Base-by-base conservation (phyloP, 2,888 invertebrate species). In the Leuctra nigra region DNA sequence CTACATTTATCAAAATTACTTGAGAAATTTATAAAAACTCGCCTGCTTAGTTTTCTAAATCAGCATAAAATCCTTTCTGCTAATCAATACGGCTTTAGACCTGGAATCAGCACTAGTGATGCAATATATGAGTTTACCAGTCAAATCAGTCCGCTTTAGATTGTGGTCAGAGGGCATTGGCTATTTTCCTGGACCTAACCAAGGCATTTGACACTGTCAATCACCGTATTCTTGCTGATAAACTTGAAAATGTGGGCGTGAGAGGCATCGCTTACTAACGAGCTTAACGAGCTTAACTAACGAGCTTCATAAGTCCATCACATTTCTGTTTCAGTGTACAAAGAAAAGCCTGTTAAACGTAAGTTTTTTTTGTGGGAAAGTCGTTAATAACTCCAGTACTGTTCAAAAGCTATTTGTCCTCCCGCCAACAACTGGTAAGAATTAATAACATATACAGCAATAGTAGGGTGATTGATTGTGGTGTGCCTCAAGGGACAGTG, bases 131-230 rank as follows among this genome's bases (percentile, higher is more conserved):
- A 55, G 11, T 25, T 58, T 2, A 38, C 48, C 7, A 25, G 44
- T 6, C 16, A 25, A 23, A 35, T 58, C 14, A 33, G 11, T 22
- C 23, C n/a, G 16, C 25, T 16, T 29, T 58, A 1, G 46, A 55
- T 20, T 16, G 20, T 2, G 25, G 36, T 14, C 23, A 52, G 4
- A 29, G 36, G n/a, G 25, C n/a, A 1, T 6, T 48, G 22, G 58
- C 50, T 11, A 22, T 55, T 9, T 58, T 55, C 36, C 35, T 58
- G 9, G 58, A 58, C 14, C 36, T 55, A 18, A 47, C 25, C 6
- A 58, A 58, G 29, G 58, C 58, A 2, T 58, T 58, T 36, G 58
- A 58, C 24, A 58, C 53, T 4, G 58, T 58, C 6, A 41, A 55
- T 39, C 52, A 41, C 41, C 2, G 13, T n/a, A 39, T 56, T 4